Conservation (phyloP, 2,888 invertebrate genomes). For the Matsumyia berberina region DNA sequence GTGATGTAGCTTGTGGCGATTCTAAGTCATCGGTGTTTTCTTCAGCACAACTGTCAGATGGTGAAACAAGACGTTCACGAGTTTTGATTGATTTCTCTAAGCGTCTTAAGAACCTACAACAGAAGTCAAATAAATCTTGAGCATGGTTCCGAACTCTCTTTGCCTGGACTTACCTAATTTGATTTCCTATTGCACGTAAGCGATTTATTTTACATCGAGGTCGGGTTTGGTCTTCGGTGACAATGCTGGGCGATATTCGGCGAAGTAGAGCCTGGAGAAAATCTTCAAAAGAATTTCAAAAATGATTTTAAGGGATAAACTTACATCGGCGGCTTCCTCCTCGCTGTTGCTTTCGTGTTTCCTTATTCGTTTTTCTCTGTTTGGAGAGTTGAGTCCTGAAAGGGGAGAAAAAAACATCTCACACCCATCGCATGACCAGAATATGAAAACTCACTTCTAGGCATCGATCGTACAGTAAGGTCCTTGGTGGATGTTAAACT, state of each 20-base stretch:
- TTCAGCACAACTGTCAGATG: conserved; percentile 85
- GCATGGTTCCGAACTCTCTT: not conserved
- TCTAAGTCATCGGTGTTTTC: conserved; percentile 86
- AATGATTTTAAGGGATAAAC: conserved; percentile 54
- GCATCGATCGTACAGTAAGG: conserved; percentile 80
- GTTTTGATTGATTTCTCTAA: conserved; percentile 89
- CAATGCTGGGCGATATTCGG: conserved; percentile 87
- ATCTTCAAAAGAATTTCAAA: not conserved
- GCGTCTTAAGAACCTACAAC: conserved; percentile 88
- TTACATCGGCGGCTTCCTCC: conserved; percentile 85
- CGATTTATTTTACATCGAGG: conserved; percentile 87
- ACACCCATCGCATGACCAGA: not conserved
- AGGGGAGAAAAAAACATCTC: not conserved
- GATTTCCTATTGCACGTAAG: conserved; percentile 90
- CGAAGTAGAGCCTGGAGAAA: conserved; percentile 86
- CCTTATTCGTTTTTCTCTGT: conserved; percentile 81
- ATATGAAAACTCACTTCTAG: conserved; percentile 77
- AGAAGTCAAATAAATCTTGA: not conserved
- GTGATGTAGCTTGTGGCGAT: conserved; percentile 88
- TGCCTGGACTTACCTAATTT: conserved; percentile 88
- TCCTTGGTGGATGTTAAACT: conserved; percentile 86
- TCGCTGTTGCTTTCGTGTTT: conserved; percentile 84
- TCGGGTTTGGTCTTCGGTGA: conserved; percentile 84
- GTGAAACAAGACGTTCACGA: conserved; percentile 86
- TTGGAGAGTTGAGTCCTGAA: conserved; percentile 79